Conservation (phyloP, 1,140 invertebrate species). For the Asbolus verrucosus region DNA sequence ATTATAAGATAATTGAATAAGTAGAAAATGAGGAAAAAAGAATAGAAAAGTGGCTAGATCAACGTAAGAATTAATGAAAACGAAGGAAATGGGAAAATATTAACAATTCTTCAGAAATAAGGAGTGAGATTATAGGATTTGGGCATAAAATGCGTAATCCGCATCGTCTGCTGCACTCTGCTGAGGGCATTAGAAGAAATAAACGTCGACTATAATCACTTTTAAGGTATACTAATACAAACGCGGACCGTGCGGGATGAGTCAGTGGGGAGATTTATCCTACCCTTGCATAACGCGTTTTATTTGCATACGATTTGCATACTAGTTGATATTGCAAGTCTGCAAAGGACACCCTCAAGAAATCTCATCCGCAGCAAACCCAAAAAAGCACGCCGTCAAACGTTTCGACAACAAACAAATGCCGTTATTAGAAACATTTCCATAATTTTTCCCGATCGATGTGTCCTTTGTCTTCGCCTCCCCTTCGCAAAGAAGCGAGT, state of each 20-base stretch:
- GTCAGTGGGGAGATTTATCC: constrained; percentile 42
- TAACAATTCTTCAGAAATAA: no score
- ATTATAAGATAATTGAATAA: no score
- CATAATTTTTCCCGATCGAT: no score
- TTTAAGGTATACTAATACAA: constrained; percentile 58
- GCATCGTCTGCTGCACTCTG: not conserved
- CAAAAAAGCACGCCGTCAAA: constrained; percentile 9
- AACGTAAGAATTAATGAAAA: no score
- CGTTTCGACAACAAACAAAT: not conserved
- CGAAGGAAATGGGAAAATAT: no score
- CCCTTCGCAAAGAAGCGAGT: not conserved
- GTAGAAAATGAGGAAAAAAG: no score
- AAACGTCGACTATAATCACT: constrained; percentile 54
- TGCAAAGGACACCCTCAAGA: constrained; percentile 50
- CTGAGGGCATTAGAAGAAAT: constrained; percentile 57
- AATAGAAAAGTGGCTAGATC: no score
- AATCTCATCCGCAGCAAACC: constrained; percentile 28
- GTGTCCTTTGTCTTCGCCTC: not conserved
- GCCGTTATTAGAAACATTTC: no score
- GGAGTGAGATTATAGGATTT: no score
- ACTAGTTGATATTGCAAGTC: constrained; percentile 55
- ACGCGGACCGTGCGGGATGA: constrained; percentile 46
- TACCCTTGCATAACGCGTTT: constrained; percentile 27
- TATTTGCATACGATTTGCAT: constrained; percentile 59
- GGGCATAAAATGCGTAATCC: constrained; percentile 6